Percentiles rank a stretch among this genome's conserved stretches.
Evolutionary conservation across 2,113 vertebrate species (phyloP).

Genomic region (Xyrauchen texanus): DNA sequence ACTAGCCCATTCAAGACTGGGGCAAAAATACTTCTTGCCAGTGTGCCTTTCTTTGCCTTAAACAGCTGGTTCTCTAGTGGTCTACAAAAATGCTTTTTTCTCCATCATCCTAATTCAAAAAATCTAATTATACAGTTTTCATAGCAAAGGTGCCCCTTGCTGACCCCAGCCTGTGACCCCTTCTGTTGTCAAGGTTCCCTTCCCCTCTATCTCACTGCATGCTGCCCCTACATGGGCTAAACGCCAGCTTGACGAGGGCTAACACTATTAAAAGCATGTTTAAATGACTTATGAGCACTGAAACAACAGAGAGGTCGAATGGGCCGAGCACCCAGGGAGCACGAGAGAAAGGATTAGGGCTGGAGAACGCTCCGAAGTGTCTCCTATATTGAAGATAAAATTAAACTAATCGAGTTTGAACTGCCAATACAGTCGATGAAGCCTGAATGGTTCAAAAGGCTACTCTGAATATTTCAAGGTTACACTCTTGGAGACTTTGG

Average conservation of each 20-base stretch:
- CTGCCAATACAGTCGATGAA: slow-evolving; percentile 31
- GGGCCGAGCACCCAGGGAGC: slow-evolving; percentile 44
- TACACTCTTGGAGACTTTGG: slow-evolving; percentile 13
- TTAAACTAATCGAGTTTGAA: slow-evolving; percentile 47
- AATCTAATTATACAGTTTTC: slow-evolving; percentile 55
- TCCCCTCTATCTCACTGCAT: slow-evolving; percentile 8
- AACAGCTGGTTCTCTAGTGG: slow-evolving; percentile 35
- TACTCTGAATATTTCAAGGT: slow-evolving; percentile 43
- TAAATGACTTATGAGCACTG: slow-evolving; percentile 68
- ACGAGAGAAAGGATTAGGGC: slow-evolving; percentile 19
- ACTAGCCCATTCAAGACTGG: too few relatives aligned
- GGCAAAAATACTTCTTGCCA: not conserved
- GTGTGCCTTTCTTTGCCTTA: slow-evolving; percentile 18
- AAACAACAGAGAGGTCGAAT: slow-evolving; percentile 54
- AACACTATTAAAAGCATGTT: slow-evolving; percentile 70
- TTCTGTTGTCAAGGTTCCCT: slow-evolving; percentile 31
- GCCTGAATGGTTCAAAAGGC: slow-evolving; percentile 13
- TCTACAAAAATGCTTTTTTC: not conserved
- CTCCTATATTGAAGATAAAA: slow-evolving; percentile 19
- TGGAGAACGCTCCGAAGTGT: not conserved
- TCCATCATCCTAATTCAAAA: slow-evolving; percentile 47
- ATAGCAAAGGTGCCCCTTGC: slow-evolving; percentile 44
- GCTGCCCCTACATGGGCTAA: slow-evolving; percentile 29
- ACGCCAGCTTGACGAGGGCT: slow-evolving; percentile 50
- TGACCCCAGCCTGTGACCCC: slow-evolving; percentile 46